These are phyloP conservation scores for Mya arenaria DNA, from an alignment of 1,140 invertebrate species.

Conservation along the genomic window DNA sequence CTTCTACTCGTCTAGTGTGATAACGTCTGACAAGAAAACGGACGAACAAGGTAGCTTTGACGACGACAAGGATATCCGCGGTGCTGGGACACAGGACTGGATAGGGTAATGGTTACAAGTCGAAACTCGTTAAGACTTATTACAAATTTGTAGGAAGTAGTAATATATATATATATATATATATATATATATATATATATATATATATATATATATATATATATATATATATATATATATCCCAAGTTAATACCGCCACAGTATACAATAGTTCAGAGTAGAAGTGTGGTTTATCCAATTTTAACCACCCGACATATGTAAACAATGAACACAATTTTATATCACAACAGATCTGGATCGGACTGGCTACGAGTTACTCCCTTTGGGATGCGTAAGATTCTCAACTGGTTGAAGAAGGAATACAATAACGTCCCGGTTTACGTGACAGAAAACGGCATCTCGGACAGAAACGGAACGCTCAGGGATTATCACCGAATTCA, in stretches of 20 bases:
- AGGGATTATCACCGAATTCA: constrained; percentile 83
- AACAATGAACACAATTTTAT: not conserved
- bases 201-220: too few relatives aligned
- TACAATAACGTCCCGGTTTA: constrained; percentile 85
- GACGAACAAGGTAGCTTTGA: constrained; percentile 49
- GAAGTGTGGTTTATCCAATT: too few relatives aligned
- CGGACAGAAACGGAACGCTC: constrained; percentile 80
- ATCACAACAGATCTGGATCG: constrained; percentile 67
- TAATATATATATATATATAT: constrained; percentile 61
- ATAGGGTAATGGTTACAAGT: constrained; percentile 56
- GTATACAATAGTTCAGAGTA: too few relatives aligned
- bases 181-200: not conserved
- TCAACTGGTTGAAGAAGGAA: constrained; percentile 85
- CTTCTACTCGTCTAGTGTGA: constrained; percentile 73
- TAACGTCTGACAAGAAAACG: constrained; percentile 40
- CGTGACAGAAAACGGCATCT: constrained; percentile 88
- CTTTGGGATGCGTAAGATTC: constrained; percentile 86
- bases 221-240: too few relatives aligned
- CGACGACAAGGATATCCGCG: constrained; percentile 60
- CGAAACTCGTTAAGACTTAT: not conserved
- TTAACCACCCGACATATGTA: too few relatives aligned
- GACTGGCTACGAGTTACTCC: constrained; percentile 82
- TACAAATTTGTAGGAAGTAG: too few relatives aligned
- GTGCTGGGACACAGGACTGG: constrained; percentile 57
- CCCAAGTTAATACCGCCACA: too few relatives aligned